phyloP scores from a whole-genome alignment of 1,140 invertebrate species.

The Lineus longissimus region DNA sequence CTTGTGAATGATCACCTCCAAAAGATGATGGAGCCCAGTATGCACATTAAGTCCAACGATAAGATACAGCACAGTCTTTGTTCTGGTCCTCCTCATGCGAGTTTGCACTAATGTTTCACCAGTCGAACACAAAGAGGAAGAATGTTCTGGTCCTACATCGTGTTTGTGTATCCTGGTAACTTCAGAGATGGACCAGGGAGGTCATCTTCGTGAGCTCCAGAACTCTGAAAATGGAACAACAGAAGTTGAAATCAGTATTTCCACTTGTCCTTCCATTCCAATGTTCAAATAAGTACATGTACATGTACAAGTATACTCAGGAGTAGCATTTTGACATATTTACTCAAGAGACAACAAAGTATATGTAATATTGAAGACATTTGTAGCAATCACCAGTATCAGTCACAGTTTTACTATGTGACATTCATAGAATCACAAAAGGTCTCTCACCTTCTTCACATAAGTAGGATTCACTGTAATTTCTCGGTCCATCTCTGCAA shows the following conservation, averaged over 20 bases:
- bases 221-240: constrained; percentile 47
- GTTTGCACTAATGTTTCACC: too few species aligned
- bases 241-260: neutral
- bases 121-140: too few species aligned
- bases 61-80: too few species aligned
- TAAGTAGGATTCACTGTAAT: constrained; percentile 86
- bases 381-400: neutral
- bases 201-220: constrained; percentile 63
- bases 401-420: neutral
- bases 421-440: neutral
- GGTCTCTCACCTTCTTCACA: constrained; percentile 64
- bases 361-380: neutral
- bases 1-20: too few species aligned
- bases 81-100: too few species aligned
- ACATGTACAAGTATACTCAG: neutral
- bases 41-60: too few species aligned
- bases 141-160: neutral
- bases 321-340: neutral
- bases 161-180: neutral
- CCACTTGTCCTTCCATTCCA: neutral
- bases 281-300: neutral
- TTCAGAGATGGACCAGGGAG: constrained; percentile 57
- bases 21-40: too few species aligned
- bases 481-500: constrained; percentile 89
- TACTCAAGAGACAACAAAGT: neutral